A percentile compares a stretch with the other conserved stretches of the same genome.
These are phyloP conservation scores for Alethe diademata DNA, from an alignment of 2,113 vertebrate species.

Conservation along the genomic window DNA sequence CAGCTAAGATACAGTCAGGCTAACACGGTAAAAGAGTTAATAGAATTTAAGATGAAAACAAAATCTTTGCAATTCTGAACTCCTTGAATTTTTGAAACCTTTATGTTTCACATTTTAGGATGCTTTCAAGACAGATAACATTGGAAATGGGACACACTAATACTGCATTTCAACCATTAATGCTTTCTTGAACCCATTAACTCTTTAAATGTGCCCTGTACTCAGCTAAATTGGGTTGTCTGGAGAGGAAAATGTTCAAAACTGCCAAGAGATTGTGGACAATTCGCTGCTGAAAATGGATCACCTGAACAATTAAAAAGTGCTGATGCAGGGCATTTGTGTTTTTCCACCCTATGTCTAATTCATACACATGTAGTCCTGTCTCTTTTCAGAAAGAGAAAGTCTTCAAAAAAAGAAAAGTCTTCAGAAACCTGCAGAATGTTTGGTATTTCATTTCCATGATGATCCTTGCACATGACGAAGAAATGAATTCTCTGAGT, in stretches of 20 bases:
- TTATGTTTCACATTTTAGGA: neutral
- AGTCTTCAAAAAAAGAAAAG: too few relatives aligned
- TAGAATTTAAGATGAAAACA: neutral
- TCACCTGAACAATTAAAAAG: neutral
- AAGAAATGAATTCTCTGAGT: neutral
- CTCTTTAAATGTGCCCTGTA: neutral
- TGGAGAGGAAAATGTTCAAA: neutral
- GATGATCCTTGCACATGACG: neutral
- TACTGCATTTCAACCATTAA: neutral
- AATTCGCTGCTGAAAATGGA: neutral
- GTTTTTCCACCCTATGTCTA: neutral
- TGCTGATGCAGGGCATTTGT: neutral
- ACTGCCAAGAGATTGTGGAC: neutral
- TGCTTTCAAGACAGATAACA: neutral
- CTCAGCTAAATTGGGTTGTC: neutral
- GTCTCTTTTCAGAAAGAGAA: neutral
- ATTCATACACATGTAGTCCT: neutral
- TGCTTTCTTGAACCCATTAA: neutral
- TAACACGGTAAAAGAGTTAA: neutral
- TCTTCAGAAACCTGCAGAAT: neutral
- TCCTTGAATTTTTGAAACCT: neutral
- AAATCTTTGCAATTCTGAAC: neutral
- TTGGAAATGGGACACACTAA: neutral
- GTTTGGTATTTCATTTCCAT: neutral
- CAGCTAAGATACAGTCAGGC: neutral